These are phyloP conservation scores for Plutomurus gul DNA, from an alignment of 1,140 invertebrate genomes.

Conservation along the genomic window DNA sequence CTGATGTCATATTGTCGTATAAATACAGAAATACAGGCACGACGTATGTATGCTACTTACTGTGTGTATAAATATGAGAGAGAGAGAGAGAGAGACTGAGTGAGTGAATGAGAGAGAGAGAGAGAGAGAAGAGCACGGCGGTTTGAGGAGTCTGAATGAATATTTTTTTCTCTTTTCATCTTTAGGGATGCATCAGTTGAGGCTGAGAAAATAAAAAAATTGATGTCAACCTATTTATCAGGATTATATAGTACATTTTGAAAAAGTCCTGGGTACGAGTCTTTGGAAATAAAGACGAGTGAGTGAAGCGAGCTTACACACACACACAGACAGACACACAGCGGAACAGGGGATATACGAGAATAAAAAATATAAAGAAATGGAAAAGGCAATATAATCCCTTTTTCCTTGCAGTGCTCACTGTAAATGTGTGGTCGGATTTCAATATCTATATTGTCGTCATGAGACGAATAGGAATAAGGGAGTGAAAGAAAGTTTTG, in stretches of 20 bases:
- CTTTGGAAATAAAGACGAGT: constrained; percentile 13
- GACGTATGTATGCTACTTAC: neutral
- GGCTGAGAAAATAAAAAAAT: constrained; percentile 53
- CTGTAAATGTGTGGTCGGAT: constrained; percentile 50
- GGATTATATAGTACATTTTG: constrained; percentile 52
- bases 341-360: neutral
- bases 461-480: constrained; percentile 43
- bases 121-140: neutral
- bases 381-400: constrained; percentile 54
- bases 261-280: constrained; percentile 33
- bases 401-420: constrained; percentile 44
- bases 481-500: constrained; percentile 53
- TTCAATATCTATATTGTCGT: constrained; percentile 53
- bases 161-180: constrained; percentile 43
- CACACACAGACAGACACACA: neutral
- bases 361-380: constrained; percentile 49
- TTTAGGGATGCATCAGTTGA: constrained; percentile 43
- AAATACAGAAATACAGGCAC: neutral
- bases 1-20: constrained; percentile 11
- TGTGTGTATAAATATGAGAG: neutral
- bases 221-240: constrained; percentile 55
- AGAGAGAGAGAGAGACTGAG: neutral
- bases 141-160: constrained; percentile 17
- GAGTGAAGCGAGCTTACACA: constrained; percentile 1
- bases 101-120: neutral